A percentile compares a stretch with the other conserved stretches of the same genome.
Evolutionary conservation across 2,797 vertebrate genomes (phyloP).

Genomic region (Leptatherina wallacei): DNA sequence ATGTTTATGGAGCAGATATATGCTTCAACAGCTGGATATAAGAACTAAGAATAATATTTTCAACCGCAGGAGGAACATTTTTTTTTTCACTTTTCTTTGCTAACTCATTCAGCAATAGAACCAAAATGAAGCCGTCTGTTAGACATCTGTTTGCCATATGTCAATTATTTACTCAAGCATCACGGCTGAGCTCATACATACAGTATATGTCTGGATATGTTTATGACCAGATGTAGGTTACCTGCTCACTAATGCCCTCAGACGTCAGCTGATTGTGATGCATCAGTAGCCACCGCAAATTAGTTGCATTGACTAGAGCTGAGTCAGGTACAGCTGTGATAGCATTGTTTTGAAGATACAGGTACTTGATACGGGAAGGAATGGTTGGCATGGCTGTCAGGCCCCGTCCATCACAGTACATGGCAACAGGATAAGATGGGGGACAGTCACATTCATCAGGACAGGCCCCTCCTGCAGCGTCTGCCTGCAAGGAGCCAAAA

Average conservation of each 20-base stretch:
- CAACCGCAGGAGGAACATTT: neutral
- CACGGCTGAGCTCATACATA: neutral
- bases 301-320: constrained; percentile 90
- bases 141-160: constrained; percentile 38
- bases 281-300: constrained; percentile 92
- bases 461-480: constrained; percentile 81
- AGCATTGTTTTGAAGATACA: constrained; percentile 95
- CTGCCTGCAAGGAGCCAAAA: constrained; percentile 71
- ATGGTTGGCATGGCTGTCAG: constrained; percentile 90
- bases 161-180: constrained; percentile 12
- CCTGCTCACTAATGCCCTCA: constrained; percentile 84
- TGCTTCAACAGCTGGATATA: neutral
- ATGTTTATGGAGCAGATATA: neutral
- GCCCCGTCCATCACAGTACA: constrained; percentile 93
- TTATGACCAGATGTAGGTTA: constrained; percentile 49
- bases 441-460: constrained; percentile 94
- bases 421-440: constrained; percentile 90
- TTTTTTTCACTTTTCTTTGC: neutral
- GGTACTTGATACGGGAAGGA: constrained; percentile 91
- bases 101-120: constrained; percentile 16
- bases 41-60: neutral
- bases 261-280: constrained; percentile 91
- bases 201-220: constrained; percentile 16
- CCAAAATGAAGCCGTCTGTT: neutral
- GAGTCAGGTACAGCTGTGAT: constrained; percentile 88